Conservation (phyloP, 1,140 invertebrate species). For the Drosophila subobscura region DNA sequence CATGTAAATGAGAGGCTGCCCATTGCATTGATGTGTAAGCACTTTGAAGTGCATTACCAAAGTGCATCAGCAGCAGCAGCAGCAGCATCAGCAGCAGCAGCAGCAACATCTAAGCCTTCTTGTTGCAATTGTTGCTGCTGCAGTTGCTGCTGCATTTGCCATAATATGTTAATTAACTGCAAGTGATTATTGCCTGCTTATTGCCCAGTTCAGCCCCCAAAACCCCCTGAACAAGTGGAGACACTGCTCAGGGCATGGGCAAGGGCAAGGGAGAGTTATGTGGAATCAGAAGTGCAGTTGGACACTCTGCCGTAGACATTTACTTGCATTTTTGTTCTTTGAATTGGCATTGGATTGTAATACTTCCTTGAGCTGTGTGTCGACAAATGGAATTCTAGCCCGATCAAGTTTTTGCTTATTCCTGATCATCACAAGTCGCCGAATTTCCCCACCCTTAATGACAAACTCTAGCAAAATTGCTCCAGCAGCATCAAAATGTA, state of each 20-base stretch:
- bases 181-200: slow-evolving; percentile 64
- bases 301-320: no score
- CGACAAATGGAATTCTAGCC: no score
- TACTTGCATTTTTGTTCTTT: slow-evolving; percentile 13
- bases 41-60: slow-evolving; percentile 81
- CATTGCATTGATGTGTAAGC: slow-evolving; percentile 73
- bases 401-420: no score
- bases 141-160: slow-evolving; percentile 51
- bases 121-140: slow-evolving; percentile 15
- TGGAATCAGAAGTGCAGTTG: background rate
- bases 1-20: slow-evolving; percentile 61
- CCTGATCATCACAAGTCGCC: no score
- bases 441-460: no score
- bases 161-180: slow-evolving; percentile 80
- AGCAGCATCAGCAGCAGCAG: slow-evolving; percentile 47
- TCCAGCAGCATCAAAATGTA: no score
- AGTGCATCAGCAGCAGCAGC: slow-evolving; percentile 58
- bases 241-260: background rate
- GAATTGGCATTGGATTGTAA: background rate
- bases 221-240: background rate
- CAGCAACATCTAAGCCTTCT: slow-evolving; percentile 30
- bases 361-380: no score
- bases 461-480: no score
- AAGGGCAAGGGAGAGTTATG: background rate
- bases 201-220: slow-evolving; percentile 32